A percentile compares a stretch with the other conserved stretches of the same genome.
Conservation (phyloP, 2,113 vertebrate genomes). For the Pterocles burchelli region DNA sequence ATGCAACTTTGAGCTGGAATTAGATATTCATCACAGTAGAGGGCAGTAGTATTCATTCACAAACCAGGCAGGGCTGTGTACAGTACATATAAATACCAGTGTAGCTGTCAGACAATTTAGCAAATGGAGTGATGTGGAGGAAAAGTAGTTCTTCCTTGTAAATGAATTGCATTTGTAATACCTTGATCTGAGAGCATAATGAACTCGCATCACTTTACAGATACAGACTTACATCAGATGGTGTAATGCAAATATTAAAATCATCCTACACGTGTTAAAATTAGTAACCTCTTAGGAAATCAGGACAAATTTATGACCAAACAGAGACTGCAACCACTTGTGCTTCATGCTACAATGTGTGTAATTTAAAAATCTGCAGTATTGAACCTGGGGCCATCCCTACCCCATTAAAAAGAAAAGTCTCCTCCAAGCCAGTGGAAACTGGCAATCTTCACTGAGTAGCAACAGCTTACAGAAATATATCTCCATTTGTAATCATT, state of each 20-base stretch:
- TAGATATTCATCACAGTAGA: neutral
- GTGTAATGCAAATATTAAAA: constrained; percentile 7
- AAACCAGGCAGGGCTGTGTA: neutral
- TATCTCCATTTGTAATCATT: constrained; percentile 73
- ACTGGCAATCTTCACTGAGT: constrained; percentile 46
- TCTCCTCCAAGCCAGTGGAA: constrained; percentile 59
- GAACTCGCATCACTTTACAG: neutral
- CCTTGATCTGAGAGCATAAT: neutral
- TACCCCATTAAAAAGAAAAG: constrained; percentile 49
- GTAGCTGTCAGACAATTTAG: neutral
- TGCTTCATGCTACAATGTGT: neutral
- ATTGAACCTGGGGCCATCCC: constrained; percentile 49
- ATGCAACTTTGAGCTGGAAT: neutral
- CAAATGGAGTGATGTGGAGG: neutral
- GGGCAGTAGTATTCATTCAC: neutral
- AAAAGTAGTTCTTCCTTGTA: neutral
- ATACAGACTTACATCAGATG: neutral
- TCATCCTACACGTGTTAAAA: neutral
- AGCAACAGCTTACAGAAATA: constrained; percentile 66
- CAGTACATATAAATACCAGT: neutral
- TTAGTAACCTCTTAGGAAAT: constrained; percentile 26
- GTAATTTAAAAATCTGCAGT: constrained; percentile 38
- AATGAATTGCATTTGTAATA: neutral
- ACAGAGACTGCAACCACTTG: neutral
- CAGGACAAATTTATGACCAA: neutral